Conservation (phyloP, 2,113 vertebrate species). For the Silurus asotus region DNA sequence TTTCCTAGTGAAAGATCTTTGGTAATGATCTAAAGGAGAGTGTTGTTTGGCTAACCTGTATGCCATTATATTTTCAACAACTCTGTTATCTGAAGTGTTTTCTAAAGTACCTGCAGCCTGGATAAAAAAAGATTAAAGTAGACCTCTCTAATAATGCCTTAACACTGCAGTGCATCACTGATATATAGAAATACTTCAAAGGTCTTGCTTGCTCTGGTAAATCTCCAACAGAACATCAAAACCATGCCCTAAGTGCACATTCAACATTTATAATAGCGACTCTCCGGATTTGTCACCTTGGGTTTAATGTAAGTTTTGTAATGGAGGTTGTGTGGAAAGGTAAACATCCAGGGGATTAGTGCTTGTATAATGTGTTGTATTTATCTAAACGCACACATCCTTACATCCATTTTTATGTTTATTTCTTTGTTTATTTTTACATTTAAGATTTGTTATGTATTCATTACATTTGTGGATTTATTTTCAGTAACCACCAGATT, state of each 20-base stretch:
- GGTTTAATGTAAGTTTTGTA: background rate
- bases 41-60: conserved; percentile 20
- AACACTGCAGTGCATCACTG: conserved; percentile 7
- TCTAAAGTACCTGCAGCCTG: conserved; percentile 20
- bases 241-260: background rate
- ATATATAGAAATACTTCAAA: background rate
- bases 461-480: background rate
- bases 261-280: background rate
- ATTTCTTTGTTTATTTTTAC: background rate
- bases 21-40: conserved; percentile 9
- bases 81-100: conserved; percentile 3
- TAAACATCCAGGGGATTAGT: conserved; percentile 55
- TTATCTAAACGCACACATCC: too few species aligned
- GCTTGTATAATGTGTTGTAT: background rate
- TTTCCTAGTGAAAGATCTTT: conserved; percentile 23
- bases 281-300: background rate
- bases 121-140: conserved; percentile 19
- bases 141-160: background rate
- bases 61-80: background rate
- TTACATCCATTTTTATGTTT: background rate
- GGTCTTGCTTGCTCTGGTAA: conserved; percentile 5
- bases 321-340: conserved; percentile 29
- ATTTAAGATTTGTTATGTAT: background rate
- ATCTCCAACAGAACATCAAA: background rate
- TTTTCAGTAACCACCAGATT: background rate